phyloP scores from a whole-genome alignment of 1,140 invertebrate species.

The Monochamus saltuarius region DNA sequence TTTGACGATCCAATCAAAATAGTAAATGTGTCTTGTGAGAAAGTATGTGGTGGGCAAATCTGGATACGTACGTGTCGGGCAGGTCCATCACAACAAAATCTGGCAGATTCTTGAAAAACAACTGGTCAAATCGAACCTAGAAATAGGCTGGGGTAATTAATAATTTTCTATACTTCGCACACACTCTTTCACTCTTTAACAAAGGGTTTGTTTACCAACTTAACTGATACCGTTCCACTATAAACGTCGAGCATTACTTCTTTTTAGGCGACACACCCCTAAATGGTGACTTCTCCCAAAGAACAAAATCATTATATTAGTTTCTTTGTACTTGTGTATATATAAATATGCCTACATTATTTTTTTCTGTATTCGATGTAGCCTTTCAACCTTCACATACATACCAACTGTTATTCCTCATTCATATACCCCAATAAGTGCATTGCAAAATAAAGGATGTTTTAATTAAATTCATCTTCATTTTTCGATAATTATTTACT shows the following conservation, averaged over 20 bases:
- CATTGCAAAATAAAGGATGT: constrained; percentile 1
- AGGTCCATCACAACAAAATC: constrained; percentile 36
- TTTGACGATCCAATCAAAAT: too few relatives aligned
- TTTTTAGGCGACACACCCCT: constrained; percentile 36
- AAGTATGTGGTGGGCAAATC: constrained; percentile 43
- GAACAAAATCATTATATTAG: constrained; percentile 47
- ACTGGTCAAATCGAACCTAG: constrained; percentile 51
- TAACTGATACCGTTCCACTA: too few relatives aligned
- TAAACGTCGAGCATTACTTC: constrained; percentile 12
- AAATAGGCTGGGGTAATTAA: constrained; percentile 59
- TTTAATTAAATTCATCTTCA: not conserved
- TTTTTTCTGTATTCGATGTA: constrained; percentile 1
- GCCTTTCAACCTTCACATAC: constrained; percentile 10
- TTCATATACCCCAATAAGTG: constrained; percentile 44
- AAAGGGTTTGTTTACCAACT: constrained; percentile 15
- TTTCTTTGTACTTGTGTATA: constrained; percentile 31
- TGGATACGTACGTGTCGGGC: constrained; percentile 49
- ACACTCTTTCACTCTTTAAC: constrained; percentile 49
- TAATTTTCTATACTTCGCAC: constrained; percentile 55
- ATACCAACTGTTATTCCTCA: constrained; percentile 26
- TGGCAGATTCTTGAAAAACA: constrained; percentile 43
- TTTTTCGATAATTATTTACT: not conserved
- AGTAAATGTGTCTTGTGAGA: constrained; percentile 1
- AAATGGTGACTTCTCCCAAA: constrained; percentile 40
- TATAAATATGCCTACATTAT: constrained; percentile 16